These are phyloP conservation scores for Loris lydekkerianus DNA, from an alignment of 2,797 vertebrate genomes.

Conservation along the genomic window DNA sequence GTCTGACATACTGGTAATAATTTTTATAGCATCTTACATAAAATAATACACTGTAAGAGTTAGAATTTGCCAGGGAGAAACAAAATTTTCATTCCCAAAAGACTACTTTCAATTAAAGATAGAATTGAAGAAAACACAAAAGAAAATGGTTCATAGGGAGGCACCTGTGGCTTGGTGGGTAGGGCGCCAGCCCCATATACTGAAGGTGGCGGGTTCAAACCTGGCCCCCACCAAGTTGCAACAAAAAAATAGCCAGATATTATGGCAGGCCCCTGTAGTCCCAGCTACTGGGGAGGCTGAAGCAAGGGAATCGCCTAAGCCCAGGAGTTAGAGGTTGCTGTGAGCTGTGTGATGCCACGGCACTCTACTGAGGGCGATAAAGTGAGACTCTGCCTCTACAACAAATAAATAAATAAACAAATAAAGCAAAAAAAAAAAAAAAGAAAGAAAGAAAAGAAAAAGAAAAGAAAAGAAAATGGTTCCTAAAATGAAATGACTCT, in stretches of 20 bases:
- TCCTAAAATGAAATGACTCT: background rate
- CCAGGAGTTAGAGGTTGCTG: too few species aligned
- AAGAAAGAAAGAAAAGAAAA: conserved; percentile 53
- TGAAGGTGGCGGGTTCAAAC: too few species aligned
- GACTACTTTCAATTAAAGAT: conserved; percentile 31
- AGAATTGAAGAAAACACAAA: background rate
- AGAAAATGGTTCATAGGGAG: conserved; percentile 25
- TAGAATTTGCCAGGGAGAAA: conserved; percentile 54
- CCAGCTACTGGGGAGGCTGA: too few species aligned
- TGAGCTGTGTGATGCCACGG: too few species aligned
- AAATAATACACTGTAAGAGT: background rate
- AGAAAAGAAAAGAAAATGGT: conserved; percentile 52
- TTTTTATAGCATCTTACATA: conserved; percentile 58
- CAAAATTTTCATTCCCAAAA: conserved; percentile 5
- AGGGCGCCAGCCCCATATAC: too few species aligned
- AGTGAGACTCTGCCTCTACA: too few species aligned
- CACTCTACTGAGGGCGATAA: too few species aligned
- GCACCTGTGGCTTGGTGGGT: too few species aligned
- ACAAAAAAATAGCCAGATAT: too few species aligned
- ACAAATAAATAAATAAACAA: background rate
- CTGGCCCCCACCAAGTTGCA: too few species aligned
- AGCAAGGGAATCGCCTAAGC: too few species aligned
- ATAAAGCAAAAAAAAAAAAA: background rate
- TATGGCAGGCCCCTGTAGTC: too few species aligned
- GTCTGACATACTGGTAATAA: conserved; percentile 40